Percentiles rank a stretch among this genome's conserved stretches.
Conservation (phyloP, 1,140 invertebrate species). For the Drosophila tropicalis region DNA sequence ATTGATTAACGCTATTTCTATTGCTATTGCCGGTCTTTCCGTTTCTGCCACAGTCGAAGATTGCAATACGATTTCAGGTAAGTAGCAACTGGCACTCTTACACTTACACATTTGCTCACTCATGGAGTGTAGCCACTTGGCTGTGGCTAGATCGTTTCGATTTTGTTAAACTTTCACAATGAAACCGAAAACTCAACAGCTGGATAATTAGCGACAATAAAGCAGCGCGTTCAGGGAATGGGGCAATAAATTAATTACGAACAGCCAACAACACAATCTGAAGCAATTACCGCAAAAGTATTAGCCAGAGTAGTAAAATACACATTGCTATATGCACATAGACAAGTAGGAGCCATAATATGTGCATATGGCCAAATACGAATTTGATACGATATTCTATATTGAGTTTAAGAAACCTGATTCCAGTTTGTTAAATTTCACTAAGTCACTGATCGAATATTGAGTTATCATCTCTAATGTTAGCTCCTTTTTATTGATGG, state of each 20-base stretch:
- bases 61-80: constrained; percentile 31
- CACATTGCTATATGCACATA: constrained; percentile 13
- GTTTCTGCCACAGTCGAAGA: constrained; percentile 29
- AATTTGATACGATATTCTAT: background rate
- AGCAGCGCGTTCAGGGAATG: constrained; percentile 46
- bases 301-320: constrained; percentile 5
- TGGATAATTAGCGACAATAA: constrained; percentile 64
- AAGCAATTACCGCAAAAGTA: constrained; percentile 38
- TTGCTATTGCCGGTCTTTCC: constrained; percentile 47
- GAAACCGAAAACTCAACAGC: constrained; percentile 57
- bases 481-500: background rate
- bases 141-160: constrained; percentile 33
- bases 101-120: constrained; percentile 21
- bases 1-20: constrained; percentile 55
- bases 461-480: no score
- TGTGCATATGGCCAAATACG: background rate
- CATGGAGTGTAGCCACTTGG: constrained; percentile 29
- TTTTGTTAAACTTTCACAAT: constrained; percentile 61
- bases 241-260: constrained; percentile 59
- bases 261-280: constrained; percentile 30
- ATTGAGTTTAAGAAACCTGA: background rate
- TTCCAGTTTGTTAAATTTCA: background rate
- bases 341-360: background rate
- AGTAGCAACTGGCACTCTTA: constrained; percentile 16
- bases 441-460: background rate